phyloP scores from a whole-genome alignment of 2,888 invertebrate species.

The Aleiodes leptofemur region DNA sequence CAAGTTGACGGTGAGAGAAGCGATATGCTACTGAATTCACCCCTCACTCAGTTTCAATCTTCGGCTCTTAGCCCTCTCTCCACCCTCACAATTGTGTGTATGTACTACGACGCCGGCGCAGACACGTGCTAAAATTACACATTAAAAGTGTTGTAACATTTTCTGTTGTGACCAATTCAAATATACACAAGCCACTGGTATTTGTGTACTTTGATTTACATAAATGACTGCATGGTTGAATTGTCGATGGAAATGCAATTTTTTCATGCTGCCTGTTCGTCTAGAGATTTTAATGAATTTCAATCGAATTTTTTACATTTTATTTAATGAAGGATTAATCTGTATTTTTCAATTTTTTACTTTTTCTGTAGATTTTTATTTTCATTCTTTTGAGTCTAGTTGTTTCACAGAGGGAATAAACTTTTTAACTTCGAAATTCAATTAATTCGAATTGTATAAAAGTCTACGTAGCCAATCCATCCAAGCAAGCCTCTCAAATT shows the following conservation, averaged over 20 bases:
- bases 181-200: background rate
- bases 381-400: background rate
- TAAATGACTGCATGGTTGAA: background rate
- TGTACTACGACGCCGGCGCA: slow-evolving; percentile 71
- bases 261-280: no score
- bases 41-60: slow-evolving; percentile 34
- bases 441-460: slow-evolving; percentile 41
- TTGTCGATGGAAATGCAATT: background rate
- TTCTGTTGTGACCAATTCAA: background rate
- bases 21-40: slow-evolving; percentile 69
- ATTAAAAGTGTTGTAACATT: slow-evolving; percentile 53
- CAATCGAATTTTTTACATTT: background rate
- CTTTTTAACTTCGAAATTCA: slow-evolving; percentile 12
- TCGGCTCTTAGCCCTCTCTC: background rate
- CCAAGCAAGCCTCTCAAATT: slow-evolving; percentile 41
- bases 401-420: background rate
- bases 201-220: slow-evolving; percentile 8
- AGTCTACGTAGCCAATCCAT: slow-evolving; percentile 50
- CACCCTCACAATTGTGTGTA: background rate
- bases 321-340: background rate
- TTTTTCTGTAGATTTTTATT: background rate
- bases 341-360: background rate
- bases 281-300: background rate
- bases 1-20: slow-evolving; percentile 64
- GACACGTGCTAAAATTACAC: slow-evolving; percentile 67